Conservation (phyloP, 2,797 vertebrate species). For the Hoplostethus atlanticus region DNA sequence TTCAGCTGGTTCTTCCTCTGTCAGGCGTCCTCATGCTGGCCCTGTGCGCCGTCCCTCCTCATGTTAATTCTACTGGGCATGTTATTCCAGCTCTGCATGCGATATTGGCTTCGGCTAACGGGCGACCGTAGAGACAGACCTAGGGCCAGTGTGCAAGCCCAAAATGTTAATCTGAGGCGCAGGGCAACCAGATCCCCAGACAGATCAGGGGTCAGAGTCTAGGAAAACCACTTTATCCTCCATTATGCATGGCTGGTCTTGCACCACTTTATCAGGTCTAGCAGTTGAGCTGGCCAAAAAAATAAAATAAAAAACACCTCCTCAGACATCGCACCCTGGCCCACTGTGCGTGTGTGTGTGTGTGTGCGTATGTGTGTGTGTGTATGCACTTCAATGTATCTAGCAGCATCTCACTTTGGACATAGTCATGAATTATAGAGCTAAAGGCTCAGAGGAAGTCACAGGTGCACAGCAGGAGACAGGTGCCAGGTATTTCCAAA, state of each 20-base stretch:
- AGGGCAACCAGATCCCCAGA: constrained; percentile 39
- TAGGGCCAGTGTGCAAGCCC: constrained; percentile 32
- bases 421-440: constrained; percentile 48
- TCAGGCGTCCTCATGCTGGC: constrained; percentile 59
- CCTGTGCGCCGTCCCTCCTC: constrained; percentile 56
- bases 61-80: constrained; percentile 65
- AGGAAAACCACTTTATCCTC: constrained; percentile 47
- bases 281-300: constrained; percentile 2
- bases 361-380: constrained; percentile 4
- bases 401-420: constrained; percentile 42
- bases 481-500: constrained; percentile 48
- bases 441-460: constrained; percentile 40
- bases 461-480: constrained; percentile 41
- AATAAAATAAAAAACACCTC: constrained; percentile 24
- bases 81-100: constrained; percentile 62
- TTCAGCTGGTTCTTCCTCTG: constrained; percentile 57
- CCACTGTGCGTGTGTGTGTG: constrained; percentile 33
- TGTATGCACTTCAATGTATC: constrained; percentile 6
- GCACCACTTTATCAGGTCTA: constrained; percentile 48
- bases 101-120: constrained; percentile 51
- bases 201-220: constrained; percentile 52
- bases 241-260: constrained; percentile 47
- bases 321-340: constrained; percentile 43
- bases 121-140: constrained; percentile 56
- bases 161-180: constrained; percentile 58